Conservation (phyloP, 2,888 invertebrate genomes). For the Mactromeris polynyma region DNA sequence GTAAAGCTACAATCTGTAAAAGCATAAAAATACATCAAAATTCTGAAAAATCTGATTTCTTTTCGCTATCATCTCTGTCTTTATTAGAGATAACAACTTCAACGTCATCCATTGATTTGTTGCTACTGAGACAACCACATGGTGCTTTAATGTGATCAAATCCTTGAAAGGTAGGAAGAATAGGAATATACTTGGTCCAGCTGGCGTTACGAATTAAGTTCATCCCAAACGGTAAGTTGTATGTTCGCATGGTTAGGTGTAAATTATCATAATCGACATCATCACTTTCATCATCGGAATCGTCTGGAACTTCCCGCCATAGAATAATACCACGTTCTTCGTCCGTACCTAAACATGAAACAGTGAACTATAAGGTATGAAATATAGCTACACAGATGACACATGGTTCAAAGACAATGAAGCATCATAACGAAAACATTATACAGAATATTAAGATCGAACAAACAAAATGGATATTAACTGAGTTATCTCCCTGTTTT, state of each 20-base stretch:
- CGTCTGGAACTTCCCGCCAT: slow-evolving; percentile 64
- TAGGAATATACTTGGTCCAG: slow-evolving; percentile 65
- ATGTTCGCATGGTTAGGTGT: slow-evolving; percentile 62
- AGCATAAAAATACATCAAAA: slow-evolving; percentile 2
- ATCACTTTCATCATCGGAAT: slow-evolving; percentile 37
- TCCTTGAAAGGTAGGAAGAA: slow-evolving; percentile 66
- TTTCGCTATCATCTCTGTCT: slow-evolving; percentile 4
- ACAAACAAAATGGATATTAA: no score
- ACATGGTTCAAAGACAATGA: no score
- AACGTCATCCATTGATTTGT: slow-evolving; percentile 17
- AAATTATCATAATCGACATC: slow-evolving; percentile 33
- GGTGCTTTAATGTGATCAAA: slow-evolving; percentile 37
- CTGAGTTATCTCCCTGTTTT: no score
- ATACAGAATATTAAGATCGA: no score
- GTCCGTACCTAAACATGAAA: slow-evolving; percentile 66
- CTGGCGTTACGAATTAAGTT: slow-evolving; percentile 47
- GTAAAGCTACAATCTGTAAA: no score
- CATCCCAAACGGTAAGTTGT: slow-evolving; percentile 69
- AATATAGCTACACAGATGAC: no score
- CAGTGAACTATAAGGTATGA: no score
- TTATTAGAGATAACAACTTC: slow-evolving; percentile 24
- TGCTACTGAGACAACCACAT: background rate
- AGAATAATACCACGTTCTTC: slow-evolving; percentile 67
- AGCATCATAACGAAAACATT: no score
- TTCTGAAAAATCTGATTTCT: slow-evolving; percentile 25